These are phyloP conservation scores for Alligator sinensis DNA, from an alignment of 2,113 vertebrate species.

Conservation along the genomic window DNA sequence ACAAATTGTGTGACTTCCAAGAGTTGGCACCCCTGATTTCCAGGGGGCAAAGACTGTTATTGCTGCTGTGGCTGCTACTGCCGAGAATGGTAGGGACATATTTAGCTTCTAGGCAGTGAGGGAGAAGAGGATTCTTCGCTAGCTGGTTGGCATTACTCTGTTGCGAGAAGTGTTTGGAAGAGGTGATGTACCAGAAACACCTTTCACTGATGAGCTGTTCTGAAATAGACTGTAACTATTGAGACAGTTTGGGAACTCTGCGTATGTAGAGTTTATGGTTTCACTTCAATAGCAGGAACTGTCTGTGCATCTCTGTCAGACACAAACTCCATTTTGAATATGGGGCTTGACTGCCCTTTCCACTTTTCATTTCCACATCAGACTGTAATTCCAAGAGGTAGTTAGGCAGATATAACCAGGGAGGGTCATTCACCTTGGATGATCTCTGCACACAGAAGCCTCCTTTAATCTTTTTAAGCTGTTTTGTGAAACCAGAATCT, in stretches of 20 bases:
- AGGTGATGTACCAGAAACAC: not conserved
- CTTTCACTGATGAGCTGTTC: not conserved
- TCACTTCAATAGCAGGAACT: no score
- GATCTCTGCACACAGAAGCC: no score
- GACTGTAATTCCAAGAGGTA: no score
- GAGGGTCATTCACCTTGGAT: no score
- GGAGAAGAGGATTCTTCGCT: not conserved
- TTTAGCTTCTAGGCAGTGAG: not conserved
- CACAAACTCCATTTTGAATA: no score
- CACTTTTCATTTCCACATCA: no score
- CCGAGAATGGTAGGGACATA: not conserved
- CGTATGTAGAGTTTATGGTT: no score
- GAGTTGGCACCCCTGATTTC: not conserved
- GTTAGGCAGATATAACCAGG: no score
- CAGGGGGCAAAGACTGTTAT: not conserved
- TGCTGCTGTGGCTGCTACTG: not conserved
- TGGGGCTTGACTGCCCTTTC: no score
- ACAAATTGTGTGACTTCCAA: not conserved
- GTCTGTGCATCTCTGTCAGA: no score
- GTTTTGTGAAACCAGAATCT: not conserved
- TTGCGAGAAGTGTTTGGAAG: not conserved
- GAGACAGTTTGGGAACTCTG: not conserved
- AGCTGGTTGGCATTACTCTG: not conserved
- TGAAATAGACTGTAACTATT: not conserved
- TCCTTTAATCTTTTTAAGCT: not conserved